phyloP scores from a whole-genome alignment of 2,888 invertebrate genomes.

The Meghimatium bilineatum region DNA sequence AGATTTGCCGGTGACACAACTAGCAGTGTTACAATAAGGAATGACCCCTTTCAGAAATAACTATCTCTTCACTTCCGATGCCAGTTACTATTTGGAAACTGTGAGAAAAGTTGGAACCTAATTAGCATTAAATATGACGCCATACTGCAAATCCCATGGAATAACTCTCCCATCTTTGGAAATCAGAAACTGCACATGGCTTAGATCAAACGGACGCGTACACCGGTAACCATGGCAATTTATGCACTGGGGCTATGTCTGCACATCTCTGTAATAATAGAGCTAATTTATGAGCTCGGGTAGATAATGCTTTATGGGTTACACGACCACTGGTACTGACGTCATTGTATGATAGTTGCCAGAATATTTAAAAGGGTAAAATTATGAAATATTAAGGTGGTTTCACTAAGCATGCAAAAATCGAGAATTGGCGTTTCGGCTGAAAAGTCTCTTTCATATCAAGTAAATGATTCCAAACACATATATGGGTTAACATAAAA shows the following conservation, averaged over 20 bases:
- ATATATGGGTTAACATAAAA: too few relatives aligned
- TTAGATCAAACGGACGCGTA: constrained; percentile 4
- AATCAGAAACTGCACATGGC: constrained; percentile 1
- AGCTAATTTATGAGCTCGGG: constrained; percentile 23
- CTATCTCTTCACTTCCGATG: not conserved
- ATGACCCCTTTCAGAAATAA: too few relatives aligned
- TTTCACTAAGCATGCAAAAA: too few relatives aligned
- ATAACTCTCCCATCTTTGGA: constrained; percentile 4
- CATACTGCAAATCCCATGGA: not conserved
- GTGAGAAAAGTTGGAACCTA: not conserved
- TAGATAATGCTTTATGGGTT: not conserved
- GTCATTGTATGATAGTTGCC: not conserved
- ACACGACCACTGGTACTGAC: not conserved
- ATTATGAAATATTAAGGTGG: too few relatives aligned
- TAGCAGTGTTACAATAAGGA: too few relatives aligned
- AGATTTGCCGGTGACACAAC: too few relatives aligned
- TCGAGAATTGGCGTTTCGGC: too few relatives aligned
- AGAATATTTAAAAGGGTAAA: not conserved
- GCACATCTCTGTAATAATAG: not conserved
- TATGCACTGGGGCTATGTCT: not conserved
- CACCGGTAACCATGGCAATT: constrained; percentile 14
- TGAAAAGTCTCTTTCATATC: too few relatives aligned
- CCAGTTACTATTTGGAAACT: not conserved
- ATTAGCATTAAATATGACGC: not conserved
- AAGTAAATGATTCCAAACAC: too few relatives aligned